These are phyloP conservation scores for Spinus pinus DNA, from an alignment of 2,797 vertebrate genomes.

Conservation along the genomic window DNA sequence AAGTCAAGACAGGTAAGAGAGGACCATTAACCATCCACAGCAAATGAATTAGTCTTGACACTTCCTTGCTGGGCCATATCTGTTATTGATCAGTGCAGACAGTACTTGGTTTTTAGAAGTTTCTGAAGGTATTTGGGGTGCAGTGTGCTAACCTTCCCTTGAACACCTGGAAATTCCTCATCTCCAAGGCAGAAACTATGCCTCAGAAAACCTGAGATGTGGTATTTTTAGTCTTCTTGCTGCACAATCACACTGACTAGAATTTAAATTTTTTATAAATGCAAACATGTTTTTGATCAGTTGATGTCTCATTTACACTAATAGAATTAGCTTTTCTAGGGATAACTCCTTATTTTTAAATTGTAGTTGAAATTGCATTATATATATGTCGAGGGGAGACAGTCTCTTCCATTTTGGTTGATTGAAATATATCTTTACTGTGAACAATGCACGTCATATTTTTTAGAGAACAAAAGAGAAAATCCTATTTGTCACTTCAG, in stretches of 20 bases:
- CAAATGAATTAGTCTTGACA: neutral
- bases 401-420: neutral
- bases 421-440: neutral
- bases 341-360: constrained; percentile 40
- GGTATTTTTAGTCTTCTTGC: constrained; percentile 20
- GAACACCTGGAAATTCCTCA: neutral
- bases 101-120: neutral
- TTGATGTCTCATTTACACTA: constrained; percentile 33
- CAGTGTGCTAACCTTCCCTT: neutral
- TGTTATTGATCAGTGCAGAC: neutral
- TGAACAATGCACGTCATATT: neutral
- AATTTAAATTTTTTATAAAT: constrained; percentile 58
- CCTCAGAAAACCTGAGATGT: constrained; percentile 42
- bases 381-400: neutral
- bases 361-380: neutral
- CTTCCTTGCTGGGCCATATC: accelerated
- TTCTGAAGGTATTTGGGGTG: neutral
- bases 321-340: constrained; percentile 44
- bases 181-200: constrained; percentile 10
- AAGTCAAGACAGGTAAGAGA: neutral
- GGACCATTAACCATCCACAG: neutral
- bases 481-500: neutral
- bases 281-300: constrained; percentile 53
- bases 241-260: constrained; percentile 39
- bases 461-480: neutral